phyloP scores from a whole-genome alignment of 2,797 vertebrate genomes.

The Apodemus agrarius region DNA sequence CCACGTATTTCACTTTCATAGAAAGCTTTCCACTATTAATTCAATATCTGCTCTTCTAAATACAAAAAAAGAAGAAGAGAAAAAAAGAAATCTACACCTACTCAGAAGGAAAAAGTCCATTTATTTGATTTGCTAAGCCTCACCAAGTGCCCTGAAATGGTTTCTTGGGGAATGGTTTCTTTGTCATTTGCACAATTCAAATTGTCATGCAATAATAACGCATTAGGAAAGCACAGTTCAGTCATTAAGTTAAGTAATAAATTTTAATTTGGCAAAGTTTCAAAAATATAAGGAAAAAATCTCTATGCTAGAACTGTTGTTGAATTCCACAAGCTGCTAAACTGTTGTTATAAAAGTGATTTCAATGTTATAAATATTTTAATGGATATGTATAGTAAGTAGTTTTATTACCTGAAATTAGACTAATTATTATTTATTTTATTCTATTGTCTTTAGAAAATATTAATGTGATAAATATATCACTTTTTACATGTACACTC shows the following conservation, averaged over 20 bases:
- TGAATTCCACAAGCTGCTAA: no score
- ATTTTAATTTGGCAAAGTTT: no score
- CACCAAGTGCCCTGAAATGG: conserved; percentile 27
- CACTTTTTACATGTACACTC: not conserved
- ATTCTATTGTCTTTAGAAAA: not conserved
- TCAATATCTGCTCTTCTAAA: not conserved
- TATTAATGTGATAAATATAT: not conserved
- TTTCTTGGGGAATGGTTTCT: conserved; percentile 50
- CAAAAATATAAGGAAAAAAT: no score
- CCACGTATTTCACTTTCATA: conserved; percentile 1
- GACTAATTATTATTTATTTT: not conserved
- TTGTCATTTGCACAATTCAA: conserved; percentile 23
- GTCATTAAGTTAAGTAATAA: no score
- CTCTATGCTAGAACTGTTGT: no score
- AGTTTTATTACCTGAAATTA: not conserved
- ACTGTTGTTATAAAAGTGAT: no score
- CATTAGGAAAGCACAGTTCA: not conserved
- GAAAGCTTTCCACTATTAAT: not conserved
- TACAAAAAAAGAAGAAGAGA: no score
- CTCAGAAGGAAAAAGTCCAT: not conserved
- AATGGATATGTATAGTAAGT: not conserved
- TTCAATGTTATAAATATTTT: not conserved
- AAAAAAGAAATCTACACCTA: not conserved
- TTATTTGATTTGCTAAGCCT: conserved; percentile 48
- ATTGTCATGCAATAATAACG: not conserved